Base-by-base conservation (phyloP, 1,140 invertebrate genomes). In the Saxidomus purpurata region DNA sequence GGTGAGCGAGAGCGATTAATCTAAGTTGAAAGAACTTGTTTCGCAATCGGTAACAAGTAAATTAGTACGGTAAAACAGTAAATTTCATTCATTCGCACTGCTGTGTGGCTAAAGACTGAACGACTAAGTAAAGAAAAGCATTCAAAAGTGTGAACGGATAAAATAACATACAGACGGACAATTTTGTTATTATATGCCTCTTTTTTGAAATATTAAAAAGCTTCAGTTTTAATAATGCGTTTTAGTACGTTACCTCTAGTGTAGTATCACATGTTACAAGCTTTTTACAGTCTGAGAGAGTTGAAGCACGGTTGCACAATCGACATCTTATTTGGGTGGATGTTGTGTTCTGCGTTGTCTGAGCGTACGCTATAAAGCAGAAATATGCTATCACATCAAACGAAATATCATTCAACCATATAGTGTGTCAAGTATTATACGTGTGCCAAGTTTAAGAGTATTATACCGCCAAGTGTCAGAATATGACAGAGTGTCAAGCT, bases 241-340 rank as follows among this genome's bases (percentile, higher is more conserved):
- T n/a, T n/a, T n/a, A 8, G n/a, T 25, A 47, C 6, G 0, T 79
- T 55, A 79, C 76, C 76, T 79, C 76, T 19, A 52, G 25, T 9
- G 76, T 79, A 9, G 11, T n/a, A 17, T 79, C 76, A 79, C 76
- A 79, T 31, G 76, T 55, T 11, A 55, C 47, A 34, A 52, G 49
- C 55, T 79, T 79, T 8, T 79, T 79, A 55, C 76, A 79, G 49
- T 79, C 76, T 1, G 76, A 79, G n/a, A 79, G 47, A n/a, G 31
- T 79, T 15, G 9, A 31, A 52, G 76, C 76, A 17, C 76, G n/a
- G 13, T 36, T 36, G 55, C 76, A 79, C n/a, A 17, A 47, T 4
- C 76, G 43, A 79, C 76, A 79, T 71, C 36, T 71, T 1, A 36
- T 36, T 22, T 9, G 36, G 22, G 36, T 71, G 34, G 22, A 28